These are phyloP conservation scores for Cotesia congregata DNA, from an alignment of 2,888 invertebrate species.

Conservation along the genomic window DNA sequence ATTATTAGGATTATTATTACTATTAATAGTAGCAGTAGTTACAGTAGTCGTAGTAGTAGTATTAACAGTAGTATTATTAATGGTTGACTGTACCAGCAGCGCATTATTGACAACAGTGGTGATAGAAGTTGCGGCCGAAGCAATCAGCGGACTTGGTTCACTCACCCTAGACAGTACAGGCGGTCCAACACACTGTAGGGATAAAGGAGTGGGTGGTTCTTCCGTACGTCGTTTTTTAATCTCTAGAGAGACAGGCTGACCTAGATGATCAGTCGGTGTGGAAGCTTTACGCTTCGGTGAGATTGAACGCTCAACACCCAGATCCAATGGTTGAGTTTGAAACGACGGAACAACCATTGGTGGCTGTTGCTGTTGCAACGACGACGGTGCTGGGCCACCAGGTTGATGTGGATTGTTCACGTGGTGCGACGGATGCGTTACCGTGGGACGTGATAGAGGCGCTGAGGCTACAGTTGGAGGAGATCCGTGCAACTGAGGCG, in stretches of 20 bases:
- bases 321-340: slow-evolving; percentile 85
- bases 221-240: slow-evolving; percentile 78
- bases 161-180: slow-evolving; percentile 74
- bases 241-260: slow-evolving; percentile 73
- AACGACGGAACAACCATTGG: slow-evolving; percentile 69
- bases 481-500: slow-evolving; percentile 71
- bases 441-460: slow-evolving; percentile 62
- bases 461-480: slow-evolving; percentile 66
- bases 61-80: not conserved
- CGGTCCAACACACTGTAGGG: slow-evolving; percentile 65
- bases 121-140: slow-evolving; percentile 79
- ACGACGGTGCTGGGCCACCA: slow-evolving; percentile 12
- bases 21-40: not conserved
- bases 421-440: slow-evolving; percentile 62
- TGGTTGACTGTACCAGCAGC: slow-evolving; percentile 57
- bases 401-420: slow-evolving; percentile 51
- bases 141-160: slow-evolving; percentile 80
- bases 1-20: slow-evolving; percentile 47
- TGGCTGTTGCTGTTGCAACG: slow-evolving; percentile 45
- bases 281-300: slow-evolving; percentile 77
- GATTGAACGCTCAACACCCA: slow-evolving; percentile 74
- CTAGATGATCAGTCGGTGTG: slow-evolving; percentile 70
- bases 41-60: not conserved
- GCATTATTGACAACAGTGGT: slow-evolving; percentile 80
- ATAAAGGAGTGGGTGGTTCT: slow-evolving; percentile 61